phyloP scores from a whole-genome alignment of 2,113 vertebrate species.

The Lucifuga dentata region DNA sequence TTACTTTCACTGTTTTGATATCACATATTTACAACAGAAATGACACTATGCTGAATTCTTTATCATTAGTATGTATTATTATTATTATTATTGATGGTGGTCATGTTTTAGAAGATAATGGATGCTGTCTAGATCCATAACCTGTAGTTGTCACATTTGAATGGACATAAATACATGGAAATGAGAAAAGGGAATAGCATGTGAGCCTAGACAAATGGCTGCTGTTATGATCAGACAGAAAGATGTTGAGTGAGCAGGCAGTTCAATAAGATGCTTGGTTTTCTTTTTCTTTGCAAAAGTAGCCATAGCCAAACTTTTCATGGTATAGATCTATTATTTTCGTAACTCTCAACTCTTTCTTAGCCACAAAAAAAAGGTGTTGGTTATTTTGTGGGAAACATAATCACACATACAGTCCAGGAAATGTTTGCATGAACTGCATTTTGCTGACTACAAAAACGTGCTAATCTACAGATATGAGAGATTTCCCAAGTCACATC shows the following conservation, averaged over 20 bases:
- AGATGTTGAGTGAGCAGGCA: neutral
- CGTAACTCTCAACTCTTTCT: neutral
- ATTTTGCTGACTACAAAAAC: neutral
- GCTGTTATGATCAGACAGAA: neutral
- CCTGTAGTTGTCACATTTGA: neutral
- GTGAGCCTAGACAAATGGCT: too few relatives aligned
- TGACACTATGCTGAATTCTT: too few relatives aligned
- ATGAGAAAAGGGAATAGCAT: too few relatives aligned
- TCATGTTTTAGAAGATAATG: neutral
- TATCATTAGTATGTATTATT: too few relatives aligned
- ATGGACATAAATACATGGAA: neutral
- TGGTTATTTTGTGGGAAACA: slow-evolving; percentile 7
- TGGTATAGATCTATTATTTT: neutral
- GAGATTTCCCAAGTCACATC: neutral
- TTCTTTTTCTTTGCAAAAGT: neutral
- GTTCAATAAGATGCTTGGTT: neutral
- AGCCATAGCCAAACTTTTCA: neutral
- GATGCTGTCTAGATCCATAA: neutral
- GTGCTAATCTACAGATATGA: neutral
- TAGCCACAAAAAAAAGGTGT: neutral
- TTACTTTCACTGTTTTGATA: too few relatives aligned
- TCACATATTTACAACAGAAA: too few relatives aligned
- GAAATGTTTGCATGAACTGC: neutral
- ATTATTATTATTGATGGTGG: neutral
- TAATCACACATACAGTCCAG: neutral